Evolutionary conservation across 2,797 vertebrate species (phyloP).

Genomic region (Falco columbarius): DNA sequence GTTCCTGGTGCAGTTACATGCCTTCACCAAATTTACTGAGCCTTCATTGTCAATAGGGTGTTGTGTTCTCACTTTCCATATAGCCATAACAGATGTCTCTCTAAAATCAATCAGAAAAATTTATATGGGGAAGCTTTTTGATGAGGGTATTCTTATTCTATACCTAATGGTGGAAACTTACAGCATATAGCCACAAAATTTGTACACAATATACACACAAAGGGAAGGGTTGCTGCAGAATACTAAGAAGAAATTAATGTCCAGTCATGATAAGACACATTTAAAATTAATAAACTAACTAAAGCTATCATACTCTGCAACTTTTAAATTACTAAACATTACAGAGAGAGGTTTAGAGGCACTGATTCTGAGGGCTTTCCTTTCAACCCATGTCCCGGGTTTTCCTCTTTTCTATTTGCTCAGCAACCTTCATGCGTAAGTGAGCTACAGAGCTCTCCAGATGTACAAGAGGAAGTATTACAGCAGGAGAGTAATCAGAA

Average conservation of each 20-base stretch:
- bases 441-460: background rate
- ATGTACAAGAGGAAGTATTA: background rate
- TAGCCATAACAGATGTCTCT: background rate
- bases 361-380: background rate
- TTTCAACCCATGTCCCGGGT: background rate
- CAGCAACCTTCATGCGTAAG: background rate
- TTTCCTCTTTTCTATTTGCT: background rate
- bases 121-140: background rate
- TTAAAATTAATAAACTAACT: background rate
- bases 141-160: background rate
- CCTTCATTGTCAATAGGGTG: background rate
- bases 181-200: background rate
- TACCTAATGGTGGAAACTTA: background rate
- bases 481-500: background rate
- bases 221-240: background rate
- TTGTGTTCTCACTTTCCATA: background rate
- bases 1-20: background rate
- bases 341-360: background rate
- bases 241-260: background rate
- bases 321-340: background rate
- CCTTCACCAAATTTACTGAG: background rate
- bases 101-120: background rate
- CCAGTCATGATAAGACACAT: background rate
- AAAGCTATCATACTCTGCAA: background rate
- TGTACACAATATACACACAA: background rate